These are phyloP conservation scores for Oenanthe oenanthe DNA, from an alignment of 2,113 vertebrate genomes.

Conservation along the genomic window DNA sequence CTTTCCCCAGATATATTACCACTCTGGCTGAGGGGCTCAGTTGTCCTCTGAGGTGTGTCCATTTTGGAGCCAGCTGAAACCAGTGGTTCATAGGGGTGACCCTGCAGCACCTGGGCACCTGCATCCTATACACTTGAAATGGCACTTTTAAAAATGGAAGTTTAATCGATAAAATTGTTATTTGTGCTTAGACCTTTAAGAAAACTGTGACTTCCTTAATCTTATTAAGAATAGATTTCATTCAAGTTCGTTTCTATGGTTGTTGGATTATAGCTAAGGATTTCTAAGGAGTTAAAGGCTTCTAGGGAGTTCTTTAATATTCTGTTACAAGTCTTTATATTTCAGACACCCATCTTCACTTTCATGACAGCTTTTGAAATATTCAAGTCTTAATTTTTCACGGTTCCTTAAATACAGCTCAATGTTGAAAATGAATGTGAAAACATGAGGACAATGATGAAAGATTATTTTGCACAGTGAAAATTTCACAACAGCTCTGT, in stretches of 20 bases:
- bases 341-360: neutral
- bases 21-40: neutral
- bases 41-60: accelerated
- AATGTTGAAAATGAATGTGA: neutral
- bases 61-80: accelerated
- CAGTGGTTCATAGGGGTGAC: accelerated
- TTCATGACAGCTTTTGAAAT: neutral
- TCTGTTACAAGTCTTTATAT: neutral
- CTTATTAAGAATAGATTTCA: neutral
- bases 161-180: neutral
- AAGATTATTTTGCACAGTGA: neutral
- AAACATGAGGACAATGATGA: neutral
- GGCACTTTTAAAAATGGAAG: neutral
- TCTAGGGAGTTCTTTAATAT: neutral
- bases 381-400: neutral
- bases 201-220: neutral
- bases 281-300: neutral
- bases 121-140: neutral
- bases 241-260: neutral
- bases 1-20: neutral
- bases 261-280: neutral
- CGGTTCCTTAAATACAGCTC: neutral
- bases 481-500: neutral
- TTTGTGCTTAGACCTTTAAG: neutral
- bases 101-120: neutral